Evolutionary conservation across 2,797 vertebrate genomes (phyloP), one percentile per base, ranked within the genome.

Genomic region (Xiphophorus birchmanni): DNA sequence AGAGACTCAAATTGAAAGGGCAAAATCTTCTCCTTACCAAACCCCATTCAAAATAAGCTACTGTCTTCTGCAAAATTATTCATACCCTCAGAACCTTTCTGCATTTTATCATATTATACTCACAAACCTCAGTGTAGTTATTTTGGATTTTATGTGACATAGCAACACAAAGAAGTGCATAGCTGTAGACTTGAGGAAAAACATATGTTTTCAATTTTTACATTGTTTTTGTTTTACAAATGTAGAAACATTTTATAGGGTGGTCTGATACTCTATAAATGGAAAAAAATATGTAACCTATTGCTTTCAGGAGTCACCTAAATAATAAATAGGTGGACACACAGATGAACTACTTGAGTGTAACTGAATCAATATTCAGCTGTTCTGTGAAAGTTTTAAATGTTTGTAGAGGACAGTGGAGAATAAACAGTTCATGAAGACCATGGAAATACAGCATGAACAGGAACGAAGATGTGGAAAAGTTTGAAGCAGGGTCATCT

Each of bases 1-100:
- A 90, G 87, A 86, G 84, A 67, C 56, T 72, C 65, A 79, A 91
- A 88, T 88, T 89, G 89, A 91, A 90, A 93, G 85, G 82, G 75
- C 80, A 91, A 72, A 54, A 72, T 17, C 84, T 83, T 82, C 86
- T 85, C 83, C 84, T 85, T 84, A 79, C 75, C 85, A 80, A 91
- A 90, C 85, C 90, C 83, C 40, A 87, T 82, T 87, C 80, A 82
- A 83, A 93, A 88, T 72, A 80, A 1, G 23, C 71, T 32, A 44
- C 45, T 15, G 71, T 47, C 44, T 47, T 15, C 12, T 71, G 40
- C 40, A 44, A 71, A 44, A 44, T 13, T 26, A 71, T 45, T 15
- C 44, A 45, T 72, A 72, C 69, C 26, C 42, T 17, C 6, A 29
- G 69, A 45, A 72, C 26, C 21, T 44, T 69, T 69, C 37, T 71